Conservation (phyloP, 2,113 vertebrate genomes). For the Sceloporus tristichus region DNA sequence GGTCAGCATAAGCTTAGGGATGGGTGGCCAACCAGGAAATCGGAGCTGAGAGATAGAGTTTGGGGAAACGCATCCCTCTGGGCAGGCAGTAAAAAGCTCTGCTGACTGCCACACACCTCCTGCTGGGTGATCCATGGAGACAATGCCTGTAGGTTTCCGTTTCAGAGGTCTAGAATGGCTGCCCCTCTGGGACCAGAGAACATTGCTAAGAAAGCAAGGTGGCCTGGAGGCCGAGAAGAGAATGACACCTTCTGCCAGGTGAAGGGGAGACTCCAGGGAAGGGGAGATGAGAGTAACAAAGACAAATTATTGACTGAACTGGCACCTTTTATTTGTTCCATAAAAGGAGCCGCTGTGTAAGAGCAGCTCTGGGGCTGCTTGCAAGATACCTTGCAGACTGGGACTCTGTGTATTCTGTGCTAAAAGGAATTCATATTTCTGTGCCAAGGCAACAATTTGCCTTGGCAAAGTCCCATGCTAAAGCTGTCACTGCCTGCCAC, state of each 20-base stretch:
- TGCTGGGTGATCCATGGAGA: constrained; percentile 25
- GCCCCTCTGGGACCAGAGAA: constrained; percentile 19
- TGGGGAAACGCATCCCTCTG: constrained; percentile 29
- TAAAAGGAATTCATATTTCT: background rate
- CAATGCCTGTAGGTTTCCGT: background rate
- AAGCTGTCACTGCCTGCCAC: background rate
- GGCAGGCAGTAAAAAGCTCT: constrained; percentile 25
- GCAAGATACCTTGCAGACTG: background rate
- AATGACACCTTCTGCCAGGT: background rate
- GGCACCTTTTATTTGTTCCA: background rate
- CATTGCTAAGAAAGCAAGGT: constrained; percentile 7
- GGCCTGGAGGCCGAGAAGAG: background rate
- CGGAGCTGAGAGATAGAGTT: constrained; percentile 35
- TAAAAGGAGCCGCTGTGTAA: background rate
- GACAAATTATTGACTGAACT: constrained; percentile 11
- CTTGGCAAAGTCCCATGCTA: background rate
- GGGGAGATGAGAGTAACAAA: background rate
- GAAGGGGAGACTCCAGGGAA: background rate
- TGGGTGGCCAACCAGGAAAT: constrained; percentile 45
- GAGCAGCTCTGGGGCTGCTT: background rate
- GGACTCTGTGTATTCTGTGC: too few species aligned
- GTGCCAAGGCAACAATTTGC: background rate
- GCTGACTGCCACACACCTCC: constrained; percentile 16
- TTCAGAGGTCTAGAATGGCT: constrained; percentile 3
- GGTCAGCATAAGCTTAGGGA: constrained; percentile 40